Base-by-base conservation (phyloP, 2,797 vertebrate species). In the Cygnus olor region DNA sequence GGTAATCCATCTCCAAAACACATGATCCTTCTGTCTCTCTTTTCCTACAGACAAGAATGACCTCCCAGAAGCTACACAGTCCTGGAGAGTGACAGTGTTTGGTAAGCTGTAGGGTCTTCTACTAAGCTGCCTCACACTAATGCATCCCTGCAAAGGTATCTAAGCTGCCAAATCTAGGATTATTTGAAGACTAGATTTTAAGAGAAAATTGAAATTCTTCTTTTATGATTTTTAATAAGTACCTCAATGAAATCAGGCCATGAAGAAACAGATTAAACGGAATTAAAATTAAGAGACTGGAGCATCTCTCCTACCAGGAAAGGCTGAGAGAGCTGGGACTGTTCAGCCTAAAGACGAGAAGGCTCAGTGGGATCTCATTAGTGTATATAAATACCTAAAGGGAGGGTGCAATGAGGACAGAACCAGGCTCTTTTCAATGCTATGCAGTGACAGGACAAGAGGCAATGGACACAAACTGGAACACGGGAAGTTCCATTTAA, bases 261-360 rank as follows among this genome's bases (percentile, higher is more conserved):
- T 70, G 34, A 90, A 88, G n/a, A 94, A 56, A 51, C 11, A 14
- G 21, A 53, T 66, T 44, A 65, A 57, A 13, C 74, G 11, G n/a
- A 54, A 22, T 34, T 81, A 83, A 93, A 84, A 72, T 65, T 32
- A 89, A 88, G 28, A 40, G 34, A 25, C 18, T 70, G 84, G 22
- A 90, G 22, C 42, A 88, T 5, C 11, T 76, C 60, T 89, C 34
- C 60, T 56, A 11, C 47, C 34, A 94, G 20, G 14, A 85, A 90
- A 56, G 22, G 36, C 57, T 53, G 16, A 53, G 42, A 88, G 21
- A 85, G 6, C 6, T 32, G 21, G 5, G 30, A 71, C 21, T 56
- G 32, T 72, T 92, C 61, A 86, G 15, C 10, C 22, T 69, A 24
- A 9, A 90, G 38, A 72, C 56, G 7, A 60, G 12, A 10, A 54